These are phyloP conservation scores for Tamias sibiricus DNA, from an alignment of 2,113 vertebrate genomes.

Conservation along the genomic window DNA sequence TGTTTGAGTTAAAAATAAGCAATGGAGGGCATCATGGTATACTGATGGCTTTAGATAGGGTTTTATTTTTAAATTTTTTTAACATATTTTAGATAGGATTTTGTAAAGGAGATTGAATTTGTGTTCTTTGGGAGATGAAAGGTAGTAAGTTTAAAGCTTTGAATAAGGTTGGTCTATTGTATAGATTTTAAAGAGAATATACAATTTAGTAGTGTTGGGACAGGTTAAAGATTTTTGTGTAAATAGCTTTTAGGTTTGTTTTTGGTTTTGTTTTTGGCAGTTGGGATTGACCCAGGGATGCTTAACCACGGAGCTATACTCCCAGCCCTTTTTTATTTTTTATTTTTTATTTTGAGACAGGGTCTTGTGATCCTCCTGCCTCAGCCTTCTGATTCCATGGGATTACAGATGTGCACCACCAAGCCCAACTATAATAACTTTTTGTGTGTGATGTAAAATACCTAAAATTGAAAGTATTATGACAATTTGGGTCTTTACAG, in stretches of 20 bases:
- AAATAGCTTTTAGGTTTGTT: background rate
- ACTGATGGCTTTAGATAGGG: background rate
- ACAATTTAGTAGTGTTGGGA: background rate
- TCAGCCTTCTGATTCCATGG: no score
- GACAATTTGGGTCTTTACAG: background rate
- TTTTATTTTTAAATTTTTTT: no score
- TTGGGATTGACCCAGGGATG: no score
- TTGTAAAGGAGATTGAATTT: background rate
- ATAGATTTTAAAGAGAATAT: background rate
- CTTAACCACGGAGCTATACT: no score
- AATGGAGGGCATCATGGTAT: background rate
- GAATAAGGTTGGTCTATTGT: background rate
- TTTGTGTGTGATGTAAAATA: background rate
- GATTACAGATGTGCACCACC: no score
- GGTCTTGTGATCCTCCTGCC: no score
- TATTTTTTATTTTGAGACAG: no score
- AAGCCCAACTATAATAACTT: no score
- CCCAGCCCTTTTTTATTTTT: no score
- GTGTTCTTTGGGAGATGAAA: background rate
- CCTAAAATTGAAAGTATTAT: background rate
- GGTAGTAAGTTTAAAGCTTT: background rate
- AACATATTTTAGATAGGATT: background rate
- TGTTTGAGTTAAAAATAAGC: slow-evolving; percentile 22
- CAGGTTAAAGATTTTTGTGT: background rate
- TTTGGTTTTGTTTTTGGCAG: no score